Base-by-base conservation (phyloP, 2,797 vertebrate genomes). In the Acestrorhynchus altus region DNA sequence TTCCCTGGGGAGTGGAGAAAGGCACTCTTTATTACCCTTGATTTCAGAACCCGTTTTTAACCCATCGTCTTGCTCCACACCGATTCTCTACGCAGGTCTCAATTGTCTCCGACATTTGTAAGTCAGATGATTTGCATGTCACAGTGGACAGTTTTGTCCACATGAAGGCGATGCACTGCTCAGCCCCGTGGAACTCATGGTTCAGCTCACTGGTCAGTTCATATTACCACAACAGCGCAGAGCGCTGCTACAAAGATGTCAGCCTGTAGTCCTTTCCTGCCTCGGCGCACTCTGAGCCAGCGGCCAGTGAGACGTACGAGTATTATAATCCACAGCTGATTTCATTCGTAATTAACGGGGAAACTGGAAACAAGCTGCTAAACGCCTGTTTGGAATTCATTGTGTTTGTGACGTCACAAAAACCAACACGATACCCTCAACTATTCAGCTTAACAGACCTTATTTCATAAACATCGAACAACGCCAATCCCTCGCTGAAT, bases 151-250 rank as follows among this genome's bases (percentile, higher is more conserved):
- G 57, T 28, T 60, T 35, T 60, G 52, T 56, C 52, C 54, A 57
- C 24, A 57, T 28, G 24, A 57, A 57, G 6, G 15, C 24, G 12
- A 16, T 16, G 54, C 54, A n/a, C n/a, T n/a, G 10, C 52, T 56
- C 54, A 57, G 54, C 54, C 26, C 8, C 24, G 28, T 28, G 54
- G 12, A 57, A 57, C 54, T 57, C 54, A 57, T 11, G 24, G 35
- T 31, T 61, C 59, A 39, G 59, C 28, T 61, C 59, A 61, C 31
- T 39, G 59, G 59, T 39, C 35, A 20, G 28, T 61, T 61, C 54
- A 26, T 11, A 28, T 57, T 57, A 57, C 54, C 26, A 15, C 54
- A 57, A 28, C 59, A n/a, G 18, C 35, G 18, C 16, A 3, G 26
- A 35, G 16, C 28, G 16, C 56, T 8, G 2, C 31, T 9, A 61